Base-by-base conservation (phyloP, 2,113 vertebrate genomes). In the Paratilapia polleni region DNA sequence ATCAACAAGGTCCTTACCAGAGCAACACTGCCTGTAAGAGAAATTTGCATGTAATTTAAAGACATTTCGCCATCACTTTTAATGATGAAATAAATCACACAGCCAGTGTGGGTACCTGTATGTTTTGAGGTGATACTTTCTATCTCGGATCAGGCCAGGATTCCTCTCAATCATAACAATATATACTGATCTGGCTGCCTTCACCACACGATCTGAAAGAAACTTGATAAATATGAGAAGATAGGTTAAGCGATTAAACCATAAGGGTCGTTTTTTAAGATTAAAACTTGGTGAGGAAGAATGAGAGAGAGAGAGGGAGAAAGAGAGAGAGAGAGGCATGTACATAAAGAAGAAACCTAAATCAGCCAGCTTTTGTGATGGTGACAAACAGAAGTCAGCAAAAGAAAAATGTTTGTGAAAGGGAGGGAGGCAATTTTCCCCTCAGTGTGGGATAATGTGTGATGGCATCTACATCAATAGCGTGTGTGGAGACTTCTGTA, bases 1-100 rank as follows among this genome's bases (percentile, higher is more conserved):
- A 15, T 99, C 98, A 41, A 98, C 97, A 38, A 99, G 94, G 20
- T 99, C 98, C 83, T 96, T 97, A 19, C 98, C 98, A 0, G 97
- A 97, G 84, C 97, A 97, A 83, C 98, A 98, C 2, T 97, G 97
- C 94, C 98, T 99, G 84, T 3, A n/a, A 66, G 20, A 56, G 15
- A 58, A 58, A 76, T 58, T 34, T 11, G 12, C 17, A 47, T 41
- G 38, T 20, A 0, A 22, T 77, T 82, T 12, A n/a, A 11, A 9
- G 17, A 11, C 13, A 22, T n/a, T n/a, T n/a, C n/a, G n/a, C 9
- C 6, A 13, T 54, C 31, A 24, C 19, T 14, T 52, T 76, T 10
- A 2, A 66, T 17, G 2, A n/a, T 11, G 20, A 38, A 3, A 20
- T 6, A n/a, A 22, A 24, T 8, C 10, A 2, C 22, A 8, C 4